Conservation (phyloP, 2,797 vertebrate species). For the Anisognathus igniventris region DNA sequence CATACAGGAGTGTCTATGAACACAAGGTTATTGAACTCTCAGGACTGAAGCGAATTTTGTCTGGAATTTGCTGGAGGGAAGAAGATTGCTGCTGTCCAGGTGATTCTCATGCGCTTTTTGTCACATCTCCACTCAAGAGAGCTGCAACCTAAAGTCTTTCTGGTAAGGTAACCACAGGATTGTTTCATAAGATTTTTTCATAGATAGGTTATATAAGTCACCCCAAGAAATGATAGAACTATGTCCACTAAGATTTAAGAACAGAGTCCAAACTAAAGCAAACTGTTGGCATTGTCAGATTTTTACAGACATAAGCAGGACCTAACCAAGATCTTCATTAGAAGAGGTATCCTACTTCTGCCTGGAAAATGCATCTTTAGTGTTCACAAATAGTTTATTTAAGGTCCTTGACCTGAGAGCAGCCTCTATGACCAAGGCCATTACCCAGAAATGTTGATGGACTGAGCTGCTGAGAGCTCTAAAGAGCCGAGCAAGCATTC, state of each 20-base stretch:
- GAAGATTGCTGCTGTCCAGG: neutral
- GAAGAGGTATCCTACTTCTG: neutral
- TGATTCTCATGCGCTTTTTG: neutral
- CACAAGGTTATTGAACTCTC: neutral
- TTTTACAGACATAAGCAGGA: neutral
- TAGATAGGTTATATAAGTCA: fast-evolving
- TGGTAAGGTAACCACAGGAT: neutral
- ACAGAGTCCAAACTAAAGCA: neutral
- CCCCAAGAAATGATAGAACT: neutral
- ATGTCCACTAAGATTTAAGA: neutral
- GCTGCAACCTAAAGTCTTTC: neutral
- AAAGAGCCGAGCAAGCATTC: neutral
- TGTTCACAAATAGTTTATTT: neutral
- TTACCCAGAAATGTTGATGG: fast-evolving
- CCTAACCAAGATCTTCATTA: neutral
- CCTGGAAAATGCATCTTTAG: neutral
- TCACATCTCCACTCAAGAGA: neutral
- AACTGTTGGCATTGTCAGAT: neutral
- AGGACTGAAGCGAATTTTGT: neutral
- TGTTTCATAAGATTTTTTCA: neutral
- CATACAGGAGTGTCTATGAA: neutral
- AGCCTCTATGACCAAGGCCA: neutral
- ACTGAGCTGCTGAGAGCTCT: neutral
- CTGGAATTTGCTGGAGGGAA: neutral
- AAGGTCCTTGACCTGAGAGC: neutral